Base-by-base conservation (phyloP, 2,888 invertebrate genomes). In the Ecdyonurus torrentis region DNA sequence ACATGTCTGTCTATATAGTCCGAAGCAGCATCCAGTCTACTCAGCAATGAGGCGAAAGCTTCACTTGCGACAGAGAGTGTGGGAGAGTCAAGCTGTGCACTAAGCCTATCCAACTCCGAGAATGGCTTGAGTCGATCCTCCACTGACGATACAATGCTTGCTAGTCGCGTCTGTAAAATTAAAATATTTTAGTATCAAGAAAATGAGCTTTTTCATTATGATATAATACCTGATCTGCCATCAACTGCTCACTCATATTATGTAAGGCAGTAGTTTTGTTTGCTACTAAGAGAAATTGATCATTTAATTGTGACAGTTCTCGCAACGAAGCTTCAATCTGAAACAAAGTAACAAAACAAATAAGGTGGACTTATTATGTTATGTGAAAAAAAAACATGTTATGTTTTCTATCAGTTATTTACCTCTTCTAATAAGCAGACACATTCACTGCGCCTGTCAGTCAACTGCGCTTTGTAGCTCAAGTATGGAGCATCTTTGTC, bases 221-320 rank as follows among this genome's bases (percentile, higher is more conserved):
- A 50, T 53, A 23, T 59, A 58, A 63, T 66, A 79, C 80, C 76
- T 81, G 95, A 72, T 96, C 93, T 1, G 88, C 86, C 66, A 95
- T 82, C 5, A 97, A 77, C 71, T 95, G 90, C 71, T 96, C 94
- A 73, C 96, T 96, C 67, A 91, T 90, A 64, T 83, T 85, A 72
- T 97, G 94, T 2, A 97, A 76, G 0, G 92, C 89, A 72, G 90
- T 92, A 0, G 96, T 97, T 77, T 95, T 96, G 65, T 87, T 85
- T 0, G 94, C 90, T 0, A 96, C 95, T 71, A 88, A 83, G 62
- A 86, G 82, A 72, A 93, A 95, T 70, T 93, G 87, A 62, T 83
- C 81, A 55, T 86, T 82, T 0, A 97, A 75, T 53, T 83, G 81
- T 55, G 82, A 78, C 59, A 96, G 78, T 67, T 88, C 86, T 23